Base-by-base conservation (phyloP, 1,140 invertebrate genomes). In the Xylocopa sonorina region DNA sequence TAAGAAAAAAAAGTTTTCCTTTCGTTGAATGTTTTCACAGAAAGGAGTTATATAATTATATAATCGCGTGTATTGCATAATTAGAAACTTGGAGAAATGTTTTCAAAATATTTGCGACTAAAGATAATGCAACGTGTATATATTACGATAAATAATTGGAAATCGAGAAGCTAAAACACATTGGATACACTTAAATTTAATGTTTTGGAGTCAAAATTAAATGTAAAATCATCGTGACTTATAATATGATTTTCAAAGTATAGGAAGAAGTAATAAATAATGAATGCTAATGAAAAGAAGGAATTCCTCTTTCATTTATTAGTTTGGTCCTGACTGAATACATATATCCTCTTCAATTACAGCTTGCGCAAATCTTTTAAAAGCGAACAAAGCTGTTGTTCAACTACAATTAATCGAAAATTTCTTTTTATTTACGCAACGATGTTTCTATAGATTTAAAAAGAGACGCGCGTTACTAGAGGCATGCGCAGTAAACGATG, bases 401-500 rank as follows among this genome's bases (percentile, higher is more conserved):
- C 21, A 29, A 1, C 29, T 21, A 32, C 9, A 14, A 66, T 27
- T 62, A 34, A 48, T 34, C 0, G 2, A 14, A 7, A 6, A 57
- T 6, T n/a, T 29, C 29, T 18, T 32, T 57, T 14, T 7, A 24
- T n/a, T 6, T 12, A 18, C 4, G 16, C 21, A 24, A n/a, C 6
- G 1, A n/a, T 34, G 3, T 7, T n/a, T 64, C 38, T 7, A 2
- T 29, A 12, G 16, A 38, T 73, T 73, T 9, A 21, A 78, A 78
- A 21, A 3, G n/a, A 63, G 18, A 48, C 57, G 77, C 68, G 77
- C 48, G 27, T 63, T 9, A 1, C 0, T 6, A 10, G 0, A 48
- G 50, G 48, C 76, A 24, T 73, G 75, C 75, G 66, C 67, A 48
- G 2, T 21, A 18, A 10, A 7, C 2, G n/a, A 43, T 53, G 60